Evolutionary conservation across 2,797 vertebrate genomes (phyloP), one percentile per base, ranked within the genome.

Genomic region (Mycteria americana): DNA sequence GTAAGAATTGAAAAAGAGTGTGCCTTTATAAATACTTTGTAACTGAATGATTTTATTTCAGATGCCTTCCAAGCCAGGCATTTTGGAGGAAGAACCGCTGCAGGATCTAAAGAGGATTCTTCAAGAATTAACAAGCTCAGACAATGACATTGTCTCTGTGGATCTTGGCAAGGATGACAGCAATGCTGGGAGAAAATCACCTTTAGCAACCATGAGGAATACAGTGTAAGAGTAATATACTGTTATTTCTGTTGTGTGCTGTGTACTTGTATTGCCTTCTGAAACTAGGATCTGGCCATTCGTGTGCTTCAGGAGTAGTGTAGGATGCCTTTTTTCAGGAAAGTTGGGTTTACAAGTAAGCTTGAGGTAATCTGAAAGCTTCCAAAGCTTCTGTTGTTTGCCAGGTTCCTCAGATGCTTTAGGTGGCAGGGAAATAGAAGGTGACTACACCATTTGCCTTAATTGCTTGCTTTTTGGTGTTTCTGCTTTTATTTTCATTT

Each of bases 81-180:
- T 79, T 24, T 91, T 96, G 91, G 97, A 97, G 95, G 97, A 98
- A 85, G 97, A 98, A 64, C 97, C 98, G 2, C 13, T 97, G 60
- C 89, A 90, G 53, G 98, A 98, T 92, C 91, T 98, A 31, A 97
- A 97, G 85, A 98, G 97, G 90, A 97, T 98, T 54, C 93, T 98
- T 88, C 97, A 97, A 79, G 98, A 98, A 75, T 63, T 98, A 76
- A 95, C 48, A 89, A 97, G 76, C 86, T 97, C 97, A 80, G 97
- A 97, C 85, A 97, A 96, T 15, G 97, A 97, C 88, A 92, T 97
- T 35, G 93, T 70, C 7, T 30, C 88, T 0, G 18, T 86, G 56
- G 67, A 95, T 35, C 84, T 95, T 37, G 70, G 86, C 72, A 95
- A 95, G 84, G 27, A 63, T 0, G 93, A 95, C 65, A 92, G 92